Evolutionary conservation across 2,113 vertebrate species (phyloP).

Genomic region (Oxyura jamaicensis): DNA sequence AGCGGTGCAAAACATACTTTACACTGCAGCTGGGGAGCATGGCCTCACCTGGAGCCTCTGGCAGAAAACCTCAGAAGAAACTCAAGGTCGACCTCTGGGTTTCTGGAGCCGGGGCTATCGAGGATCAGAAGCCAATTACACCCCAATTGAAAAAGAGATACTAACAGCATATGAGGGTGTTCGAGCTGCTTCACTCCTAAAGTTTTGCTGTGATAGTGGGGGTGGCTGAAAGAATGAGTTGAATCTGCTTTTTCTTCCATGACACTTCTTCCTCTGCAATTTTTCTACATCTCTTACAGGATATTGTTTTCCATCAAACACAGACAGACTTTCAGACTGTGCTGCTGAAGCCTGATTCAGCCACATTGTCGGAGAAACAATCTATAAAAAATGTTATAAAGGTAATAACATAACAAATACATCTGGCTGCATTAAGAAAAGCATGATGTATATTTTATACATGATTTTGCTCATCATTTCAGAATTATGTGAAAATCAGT

Average conservation of each 20-base stretch:
- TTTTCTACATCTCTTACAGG: background rate
- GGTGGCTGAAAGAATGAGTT: slow-evolving; percentile 3
- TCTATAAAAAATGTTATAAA: background rate
- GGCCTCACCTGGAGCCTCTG: no score
- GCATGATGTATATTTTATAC: background rate
- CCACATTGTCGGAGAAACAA: background rate
- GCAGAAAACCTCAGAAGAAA: no score
- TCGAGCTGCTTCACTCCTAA: no score
- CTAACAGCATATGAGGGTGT: no score
- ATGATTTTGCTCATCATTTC: background rate
- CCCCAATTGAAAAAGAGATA: no score
- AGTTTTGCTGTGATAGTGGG: background rate
- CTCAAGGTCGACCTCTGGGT: no score
- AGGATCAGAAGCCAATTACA: no score
- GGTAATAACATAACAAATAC: background rate
- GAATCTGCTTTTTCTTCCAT: background rate
- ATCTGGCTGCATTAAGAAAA: background rate
- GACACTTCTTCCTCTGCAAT: background rate
- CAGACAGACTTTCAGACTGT: background rate
- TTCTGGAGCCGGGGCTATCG: no score
- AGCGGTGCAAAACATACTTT: no score
- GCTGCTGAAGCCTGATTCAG: background rate
- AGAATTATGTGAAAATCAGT: background rate
- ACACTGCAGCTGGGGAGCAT: no score
- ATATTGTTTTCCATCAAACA: slow-evolving; percentile 30